phyloP scores from a whole-genome alignment of 1,140 invertebrate species.

The Protaetia brevitarsis region DNA sequence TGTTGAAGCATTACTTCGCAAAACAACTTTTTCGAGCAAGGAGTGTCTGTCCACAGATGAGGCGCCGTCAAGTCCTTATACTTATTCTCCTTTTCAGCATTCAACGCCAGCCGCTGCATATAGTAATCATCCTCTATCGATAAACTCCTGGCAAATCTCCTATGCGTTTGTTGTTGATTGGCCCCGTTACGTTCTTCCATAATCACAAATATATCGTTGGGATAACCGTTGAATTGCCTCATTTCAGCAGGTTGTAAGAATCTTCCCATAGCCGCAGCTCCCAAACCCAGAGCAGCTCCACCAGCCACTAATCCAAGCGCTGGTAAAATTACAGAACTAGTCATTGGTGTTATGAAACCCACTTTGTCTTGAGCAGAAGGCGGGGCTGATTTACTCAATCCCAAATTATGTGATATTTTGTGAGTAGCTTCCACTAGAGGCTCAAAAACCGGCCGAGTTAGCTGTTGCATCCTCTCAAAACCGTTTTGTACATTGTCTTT shows the following conservation, averaged over 20 bases:
- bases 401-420: conserved; percentile 72
- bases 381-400: conserved; percentile 53
- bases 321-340: conserved; percentile 63
- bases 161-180: conserved; percentile 36
- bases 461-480: conserved; percentile 64
- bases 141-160: conserved; percentile 51
- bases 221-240: conserved; percentile 50
- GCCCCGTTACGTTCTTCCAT: conserved; percentile 30
- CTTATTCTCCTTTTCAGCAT: conserved; percentile 50
- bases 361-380: conserved; percentile 64
- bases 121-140: conserved; percentile 45
- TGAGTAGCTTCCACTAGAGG: conserved; percentile 72
- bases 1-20: conserved; percentile 69
- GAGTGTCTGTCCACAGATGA: conserved; percentile 65
- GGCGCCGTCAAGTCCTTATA: conserved; percentile 56
- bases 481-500: conserved; percentile 68
- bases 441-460: conserved; percentile 68
- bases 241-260: conserved; percentile 64
- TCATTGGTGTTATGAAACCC: conserved; percentile 57
- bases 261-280: conserved; percentile 72
- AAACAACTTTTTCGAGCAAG: conserved; percentile 72
- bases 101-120: conserved; percentile 48
- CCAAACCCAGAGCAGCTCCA: conserved; percentile 69
- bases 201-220: conserved; percentile 40
- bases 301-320: conserved; percentile 72